These are phyloP conservation scores for Odontomachus brunneus DNA, from an alignment of 1,140 invertebrate genomes.

Conservation along the genomic window DNA sequence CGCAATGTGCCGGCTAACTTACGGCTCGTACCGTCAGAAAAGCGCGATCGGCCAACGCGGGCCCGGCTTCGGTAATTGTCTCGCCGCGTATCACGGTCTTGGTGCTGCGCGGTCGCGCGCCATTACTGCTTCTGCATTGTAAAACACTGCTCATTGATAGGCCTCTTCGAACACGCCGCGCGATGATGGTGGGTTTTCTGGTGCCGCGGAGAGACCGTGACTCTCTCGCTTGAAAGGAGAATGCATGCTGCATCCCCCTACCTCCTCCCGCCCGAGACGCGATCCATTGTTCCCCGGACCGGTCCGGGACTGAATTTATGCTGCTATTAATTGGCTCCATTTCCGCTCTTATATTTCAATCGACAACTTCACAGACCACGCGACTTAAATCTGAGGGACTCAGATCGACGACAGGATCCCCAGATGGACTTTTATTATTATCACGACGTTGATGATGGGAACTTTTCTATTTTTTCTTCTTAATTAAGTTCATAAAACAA, in stretches of 20 bases:
- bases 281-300: constrained; percentile 76
- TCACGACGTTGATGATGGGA: no score
- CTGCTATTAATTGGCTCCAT: constrained; percentile 79
- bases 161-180: neutral
- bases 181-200: constrained; percentile 36
- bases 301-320: constrained; percentile 76
- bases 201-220: neutral
- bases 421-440: no score
- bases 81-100: constrained; percentile 65
- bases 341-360: constrained; percentile 81
- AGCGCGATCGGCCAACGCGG: constrained; percentile 55
- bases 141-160: constrained; percentile 79
- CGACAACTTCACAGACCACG: constrained; percentile 43
- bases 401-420: no score
- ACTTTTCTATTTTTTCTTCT: no score
- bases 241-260: neutral
- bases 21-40: constrained; percentile 39
- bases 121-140: constrained; percentile 77
- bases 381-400: constrained; percentile 3
- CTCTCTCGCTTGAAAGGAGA: constrained; percentile 26
- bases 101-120: constrained; percentile 39
- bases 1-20: constrained; percentile 24
- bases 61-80: constrained; percentile 70
- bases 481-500: no score
- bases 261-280: neutral